Base-by-base conservation (phyloP, 2,797 vertebrate genomes). In the Buceros bicornis region DNA sequence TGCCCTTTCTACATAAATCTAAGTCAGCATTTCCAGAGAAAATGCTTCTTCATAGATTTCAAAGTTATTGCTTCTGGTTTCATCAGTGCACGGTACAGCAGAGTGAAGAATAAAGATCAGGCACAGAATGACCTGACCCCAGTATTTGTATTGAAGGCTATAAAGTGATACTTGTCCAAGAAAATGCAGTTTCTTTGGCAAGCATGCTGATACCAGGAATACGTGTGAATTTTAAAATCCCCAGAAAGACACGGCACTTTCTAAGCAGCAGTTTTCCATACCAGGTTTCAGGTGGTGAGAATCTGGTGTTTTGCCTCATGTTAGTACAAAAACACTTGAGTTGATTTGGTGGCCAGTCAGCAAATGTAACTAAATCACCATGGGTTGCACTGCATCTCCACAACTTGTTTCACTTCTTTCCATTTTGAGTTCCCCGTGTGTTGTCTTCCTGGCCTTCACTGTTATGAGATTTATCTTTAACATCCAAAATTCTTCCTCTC, bases 61-160 rank as follows among this genome's bases (percentile, higher is more conserved):
- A 47, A 90, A 93, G 62, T 96, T 97, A 96, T 93, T 96, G 37
- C 37, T 96, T 88, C 65, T 95, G 87, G 70, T 65, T 95, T 87
- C 16, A 10, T 90, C 64, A 92, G 33, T 74, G 69, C 47, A 73
- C 53, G 83, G 50, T 66, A 69, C 19, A 79, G 71, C 50, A 37
- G 48, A 90, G 53, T 86, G 73, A 89, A 91, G 83, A 77, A 74
- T n/a, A 33, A 56, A 64, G 26, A 58, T 54, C 26, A 58, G 45
- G 26, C 78, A 87, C 25, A 70, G 56, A 89, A 70, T 72, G 76
- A 76, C 73, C 74, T 1, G 13, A 87, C 29, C 31, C 64, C 50
- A 57, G 37, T 85, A 92, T 92, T 94, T 86, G 14, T 78, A 67
- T 79, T 89, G 56, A 92, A 82, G 77, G 71, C 57, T 83, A 89